Conservation (phyloP, 92 coral and sea anemone species). For the Siderastrea siderea region DNA sequence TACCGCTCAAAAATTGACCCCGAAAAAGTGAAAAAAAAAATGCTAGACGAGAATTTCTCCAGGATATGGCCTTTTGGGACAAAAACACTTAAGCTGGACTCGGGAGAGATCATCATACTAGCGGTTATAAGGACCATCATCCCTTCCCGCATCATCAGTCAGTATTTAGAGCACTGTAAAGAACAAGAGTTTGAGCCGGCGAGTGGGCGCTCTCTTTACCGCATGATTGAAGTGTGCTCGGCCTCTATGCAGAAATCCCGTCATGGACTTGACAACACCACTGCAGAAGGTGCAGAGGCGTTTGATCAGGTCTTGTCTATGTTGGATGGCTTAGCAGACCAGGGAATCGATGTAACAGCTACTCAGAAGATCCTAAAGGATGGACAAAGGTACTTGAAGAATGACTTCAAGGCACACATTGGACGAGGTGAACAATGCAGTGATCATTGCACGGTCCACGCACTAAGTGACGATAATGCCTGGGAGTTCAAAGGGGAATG, state of each 20-base stretch:
- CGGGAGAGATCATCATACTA: slow-evolving; percentile 57
- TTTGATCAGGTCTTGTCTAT: slow-evolving; percentile 8
- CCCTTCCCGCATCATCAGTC: slow-evolving; percentile 49
- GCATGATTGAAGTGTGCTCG: slow-evolving; percentile 57
- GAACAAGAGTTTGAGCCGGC: slow-evolving; percentile 46
- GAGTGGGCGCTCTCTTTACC: slow-evolving; percentile 25
- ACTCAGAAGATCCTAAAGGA: slow-evolving; percentile 36
- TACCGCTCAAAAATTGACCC: slow-evolving; percentile 24
- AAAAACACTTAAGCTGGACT: slow-evolving; percentile 44
- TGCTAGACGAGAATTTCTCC: slow-evolving; percentile 40
- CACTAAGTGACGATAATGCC: slow-evolving; percentile 38
- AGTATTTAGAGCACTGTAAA: slow-evolving; percentile 46
- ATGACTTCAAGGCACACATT: slow-evolving; percentile 65
- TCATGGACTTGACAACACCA: not conserved
- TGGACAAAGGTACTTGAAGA: slow-evolving; percentile 64
- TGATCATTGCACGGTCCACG: slow-evolving; percentile 57
- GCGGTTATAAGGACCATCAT: slow-evolving; percentile 45
- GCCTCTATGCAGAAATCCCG: slow-evolving; percentile 62
- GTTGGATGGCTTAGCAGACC: slow-evolving; percentile 32
- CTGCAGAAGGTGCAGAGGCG: slow-evolving; percentile 41
- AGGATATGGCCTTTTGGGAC: slow-evolving; percentile 56
- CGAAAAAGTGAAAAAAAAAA: slow-evolving; percentile 36
- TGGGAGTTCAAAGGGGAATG: slow-evolving; percentile 27
- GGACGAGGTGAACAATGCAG: slow-evolving; percentile 59
- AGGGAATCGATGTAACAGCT: slow-evolving; percentile 7